Evolutionary conservation across 1,140 invertebrate species (phyloP), one percentile per base, ranked within the genome.

Genomic region (Plutomurus gul): DNA sequence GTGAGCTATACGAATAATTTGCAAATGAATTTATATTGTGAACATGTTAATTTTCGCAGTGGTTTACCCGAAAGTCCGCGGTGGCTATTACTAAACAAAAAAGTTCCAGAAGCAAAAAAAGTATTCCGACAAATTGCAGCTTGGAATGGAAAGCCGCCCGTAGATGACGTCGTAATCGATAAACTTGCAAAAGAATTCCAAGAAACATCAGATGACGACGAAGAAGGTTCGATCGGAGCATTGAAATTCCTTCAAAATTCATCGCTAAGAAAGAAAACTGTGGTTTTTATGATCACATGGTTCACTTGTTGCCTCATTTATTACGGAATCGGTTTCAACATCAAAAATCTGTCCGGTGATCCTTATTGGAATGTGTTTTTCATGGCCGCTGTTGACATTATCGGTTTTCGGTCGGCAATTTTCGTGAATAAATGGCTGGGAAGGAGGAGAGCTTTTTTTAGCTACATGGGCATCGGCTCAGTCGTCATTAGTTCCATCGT

Each of bases 11-110:
- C 27, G 3, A 27, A 65, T 3, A 4, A 33, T n/a, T 7, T 33
- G 10, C 18, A 43, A 43, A 72, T 40, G 11, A 25, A 39, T 25
- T 47, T 37, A 65, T 25, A 30, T 4, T 65, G n/a, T 36, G 5
- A 20, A 36, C 18, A 33, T 36, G 25, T 25, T 56, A 20, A 5
- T n/a, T n/a, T 33, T n/a, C n/a, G n/a, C 11, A 60, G 56, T n/a
- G 13, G 36, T 40, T 27, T 82, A 11, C 81, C 81, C 18, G 81
- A 82, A 43, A 80, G 78, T 70, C 81, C 81, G 30, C 71, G 81
- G 1, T 82, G 71, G 70, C 75, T 82, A 10, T 49, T 82, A 8
- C 18, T 60, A 4, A 74, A 82, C 6, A 60, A 56, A 20, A 75
- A 75, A 22, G 56, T 72, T n/a, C 43, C 80, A 27, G 79, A 82